These are phyloP conservation scores for Nannospalax galili DNA, from an alignment of 2,113 vertebrate genomes.

Conservation along the genomic window DNA sequence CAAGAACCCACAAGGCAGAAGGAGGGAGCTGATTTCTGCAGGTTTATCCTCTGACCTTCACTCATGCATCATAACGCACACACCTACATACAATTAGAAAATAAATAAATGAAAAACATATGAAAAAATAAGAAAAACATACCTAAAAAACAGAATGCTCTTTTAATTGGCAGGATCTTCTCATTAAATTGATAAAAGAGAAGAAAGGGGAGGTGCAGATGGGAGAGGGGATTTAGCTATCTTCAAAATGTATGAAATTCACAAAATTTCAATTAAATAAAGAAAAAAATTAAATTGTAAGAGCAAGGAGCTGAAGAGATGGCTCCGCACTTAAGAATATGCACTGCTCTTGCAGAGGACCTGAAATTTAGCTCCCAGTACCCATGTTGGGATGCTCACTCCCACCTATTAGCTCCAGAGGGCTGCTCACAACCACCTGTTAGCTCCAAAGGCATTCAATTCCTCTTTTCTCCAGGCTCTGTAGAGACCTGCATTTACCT, in stretches of 20 bases:
- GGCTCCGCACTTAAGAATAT: not conserved
- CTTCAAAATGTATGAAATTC: too few relatives aligned
- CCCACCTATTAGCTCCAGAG: not conserved
- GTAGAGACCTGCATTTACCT: not conserved
- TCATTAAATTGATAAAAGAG: too few relatives aligned
- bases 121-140: not conserved
- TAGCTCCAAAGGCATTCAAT: not conserved
- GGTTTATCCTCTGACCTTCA: too few relatives aligned
- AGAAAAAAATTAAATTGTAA: not conserved
- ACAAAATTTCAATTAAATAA: too few relatives aligned
- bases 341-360: not conserved
- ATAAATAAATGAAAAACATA: not conserved
- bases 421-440: not conserved
- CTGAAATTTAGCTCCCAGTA: not conserved
- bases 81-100: not conserved
- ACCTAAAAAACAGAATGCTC: too few relatives aligned
- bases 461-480: too few relatives aligned
- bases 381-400: not conserved
- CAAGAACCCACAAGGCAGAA: not conserved
- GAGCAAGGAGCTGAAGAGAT: not conserved
- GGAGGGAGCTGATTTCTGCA: not conserved
- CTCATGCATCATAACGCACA: not conserved
- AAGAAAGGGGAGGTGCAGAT: too few relatives aligned
- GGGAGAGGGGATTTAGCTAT: too few relatives aligned
- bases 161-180: too few relatives aligned